phyloP scores from a whole-genome alignment of 2,797 vertebrate species.

The Sarcoramphus papa region DNA sequence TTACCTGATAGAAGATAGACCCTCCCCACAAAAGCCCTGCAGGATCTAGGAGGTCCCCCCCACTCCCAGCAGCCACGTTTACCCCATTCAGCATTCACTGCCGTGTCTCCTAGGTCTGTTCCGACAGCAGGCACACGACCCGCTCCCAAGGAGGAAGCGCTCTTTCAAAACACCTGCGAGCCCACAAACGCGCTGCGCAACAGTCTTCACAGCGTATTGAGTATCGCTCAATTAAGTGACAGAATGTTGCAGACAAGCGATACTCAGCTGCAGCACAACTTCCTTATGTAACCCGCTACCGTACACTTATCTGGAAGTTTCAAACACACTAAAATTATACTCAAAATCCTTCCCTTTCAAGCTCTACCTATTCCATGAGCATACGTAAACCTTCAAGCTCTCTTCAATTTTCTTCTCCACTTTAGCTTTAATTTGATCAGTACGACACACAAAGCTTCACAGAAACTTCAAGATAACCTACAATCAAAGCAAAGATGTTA shows the following conservation, averaged over 20 bases:
- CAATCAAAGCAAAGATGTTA: background rate
- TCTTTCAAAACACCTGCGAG: background rate
- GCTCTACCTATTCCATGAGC: background rate
- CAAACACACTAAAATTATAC: background rate
- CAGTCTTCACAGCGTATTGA: fast-evolving
- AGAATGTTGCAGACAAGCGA: fast-evolving
- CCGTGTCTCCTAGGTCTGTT: fast-evolving
- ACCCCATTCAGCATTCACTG: fast-evolving
- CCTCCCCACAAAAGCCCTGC: background rate
- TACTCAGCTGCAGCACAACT: background rate
- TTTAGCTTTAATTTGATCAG: background rate
- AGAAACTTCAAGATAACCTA: background rate
- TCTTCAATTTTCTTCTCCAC: background rate
- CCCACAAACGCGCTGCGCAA: fast-evolving
- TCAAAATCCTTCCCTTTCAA: background rate
- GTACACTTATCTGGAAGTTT: background rate
- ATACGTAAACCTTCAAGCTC: background rate
- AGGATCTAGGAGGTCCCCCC: fast-evolving
- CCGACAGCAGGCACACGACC: fast-evolving
- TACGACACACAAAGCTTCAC: background rate
- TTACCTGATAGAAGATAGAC: background rate
- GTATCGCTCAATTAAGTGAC: fast-evolving
- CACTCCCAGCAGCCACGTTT: background rate
- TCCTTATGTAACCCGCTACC: background rate
- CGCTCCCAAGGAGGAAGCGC: fast-evolving